phyloP scores from a whole-genome alignment of 2,797 vertebrate genomes.

The Adrianichthys oophorus region DNA sequence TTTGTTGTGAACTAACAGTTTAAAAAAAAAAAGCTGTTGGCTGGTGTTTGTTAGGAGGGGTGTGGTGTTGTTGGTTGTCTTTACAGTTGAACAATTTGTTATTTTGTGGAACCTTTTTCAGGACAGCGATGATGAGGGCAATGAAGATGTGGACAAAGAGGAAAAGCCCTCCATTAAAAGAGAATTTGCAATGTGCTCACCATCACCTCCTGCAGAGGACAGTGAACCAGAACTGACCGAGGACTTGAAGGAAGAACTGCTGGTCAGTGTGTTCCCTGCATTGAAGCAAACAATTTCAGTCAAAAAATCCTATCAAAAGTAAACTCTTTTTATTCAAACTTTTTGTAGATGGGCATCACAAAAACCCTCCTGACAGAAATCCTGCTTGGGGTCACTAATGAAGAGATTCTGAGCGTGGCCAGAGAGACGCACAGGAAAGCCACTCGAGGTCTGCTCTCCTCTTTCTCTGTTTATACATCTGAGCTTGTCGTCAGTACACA shows the following conservation, averaged over 20 bases:
- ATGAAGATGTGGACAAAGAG: conserved; percentile 78
- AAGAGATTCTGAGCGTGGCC: conserved; percentile 93
- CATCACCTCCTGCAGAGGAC: conserved; percentile 90
- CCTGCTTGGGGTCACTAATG: conserved; percentile 96
- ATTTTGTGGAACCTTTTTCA: conserved; percentile 37
- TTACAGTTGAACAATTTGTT: not conserved
- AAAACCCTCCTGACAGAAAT: conserved; percentile 98
- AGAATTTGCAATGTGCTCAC: conserved; percentile 79
- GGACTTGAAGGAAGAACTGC: conserved; percentile 94
- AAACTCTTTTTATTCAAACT: not conserved
- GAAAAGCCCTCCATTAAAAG: conserved; percentile 73
- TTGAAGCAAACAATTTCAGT: not conserved
- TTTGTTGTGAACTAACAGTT: not conserved
- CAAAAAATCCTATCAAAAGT: no score
- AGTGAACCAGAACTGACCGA: conserved; percentile 98
- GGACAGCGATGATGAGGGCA: conserved; percentile 83
- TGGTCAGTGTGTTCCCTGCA: conserved; percentile 76
- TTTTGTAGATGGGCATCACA: conserved; percentile 89
- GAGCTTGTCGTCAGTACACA: conserved; percentile 53
- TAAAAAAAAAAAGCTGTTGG: not conserved
- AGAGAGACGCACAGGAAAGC: conserved; percentile 96
- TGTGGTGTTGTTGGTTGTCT: not conserved
- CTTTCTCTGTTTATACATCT: conserved; percentile 54
- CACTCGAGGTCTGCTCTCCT: conserved; percentile 90
- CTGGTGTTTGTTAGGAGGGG: not conserved